phyloP scores from a whole-genome alignment of 2,113 vertebrate species.

The Ammodytes marinus region DNA sequence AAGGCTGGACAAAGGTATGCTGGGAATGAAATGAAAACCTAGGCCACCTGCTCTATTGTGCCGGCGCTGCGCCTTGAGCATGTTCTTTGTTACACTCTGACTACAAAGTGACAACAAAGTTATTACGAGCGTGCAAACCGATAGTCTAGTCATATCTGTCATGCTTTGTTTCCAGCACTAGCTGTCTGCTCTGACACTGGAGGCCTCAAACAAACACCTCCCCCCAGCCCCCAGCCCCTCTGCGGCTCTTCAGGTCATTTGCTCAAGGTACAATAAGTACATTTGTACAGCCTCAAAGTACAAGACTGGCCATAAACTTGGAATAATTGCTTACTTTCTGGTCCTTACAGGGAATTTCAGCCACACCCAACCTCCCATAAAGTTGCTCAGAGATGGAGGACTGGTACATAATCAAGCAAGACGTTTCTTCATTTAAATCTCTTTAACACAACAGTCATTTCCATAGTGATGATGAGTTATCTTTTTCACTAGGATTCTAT shows the following conservation, averaged over 20 bases:
- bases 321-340: neutral
- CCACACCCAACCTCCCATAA: neutral
- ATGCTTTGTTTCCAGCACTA: neutral
- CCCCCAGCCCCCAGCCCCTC: neutral
- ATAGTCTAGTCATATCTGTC: neutral
- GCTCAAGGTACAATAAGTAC: neutral
- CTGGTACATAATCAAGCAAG: no score
- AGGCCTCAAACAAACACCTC: neutral
- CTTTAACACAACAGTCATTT: no score
- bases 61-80: neutral
- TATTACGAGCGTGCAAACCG: neutral
- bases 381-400: neutral
- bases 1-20: constrained; percentile 57
- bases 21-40: constrained; percentile 46
- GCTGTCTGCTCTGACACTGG: neutral
- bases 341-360: neutral
- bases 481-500: no score
- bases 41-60: neutral
- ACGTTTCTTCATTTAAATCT: no score
- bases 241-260: neutral
- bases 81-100: neutral
- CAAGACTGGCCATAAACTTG: neutral
- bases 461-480: no score
- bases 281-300: neutral
- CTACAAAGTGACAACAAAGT: neutral